Percentiles rank a stretch among this genome's conserved stretches.
phyloP scores from a whole-genome alignment of 1,140 invertebrate species.

The Drosophila mayri region DNA sequence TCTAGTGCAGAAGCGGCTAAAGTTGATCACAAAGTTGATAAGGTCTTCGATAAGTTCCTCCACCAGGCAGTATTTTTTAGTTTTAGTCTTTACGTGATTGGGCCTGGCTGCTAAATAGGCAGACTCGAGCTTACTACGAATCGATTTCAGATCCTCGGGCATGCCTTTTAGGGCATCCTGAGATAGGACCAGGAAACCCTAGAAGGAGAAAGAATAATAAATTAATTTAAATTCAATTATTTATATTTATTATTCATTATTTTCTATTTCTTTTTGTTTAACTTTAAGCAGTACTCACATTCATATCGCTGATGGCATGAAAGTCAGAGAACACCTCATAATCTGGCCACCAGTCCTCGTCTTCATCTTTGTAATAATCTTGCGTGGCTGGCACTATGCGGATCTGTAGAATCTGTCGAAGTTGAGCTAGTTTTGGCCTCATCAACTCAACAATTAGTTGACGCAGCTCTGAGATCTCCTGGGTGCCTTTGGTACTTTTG shows the following conservation, averaged over 20 bases:
- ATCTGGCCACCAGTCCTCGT: constrained; percentile 55
- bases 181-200: constrained; percentile 38
- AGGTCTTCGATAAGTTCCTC: constrained; percentile 40
- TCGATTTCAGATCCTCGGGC: constrained; percentile 28
- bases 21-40: constrained; percentile 22
- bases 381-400: constrained; percentile 19
- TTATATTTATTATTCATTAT: too few species aligned
- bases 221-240: too few species aligned
- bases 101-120: constrained; percentile 14
- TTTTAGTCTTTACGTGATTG: not conserved
- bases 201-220: not conserved
- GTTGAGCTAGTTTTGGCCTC: constrained; percentile 17
- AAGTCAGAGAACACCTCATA: constrained; percentile 27
- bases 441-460: constrained; percentile 41
- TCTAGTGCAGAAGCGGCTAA: constrained; percentile 16
- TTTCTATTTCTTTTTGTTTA: too few species aligned
- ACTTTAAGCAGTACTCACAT: constrained; percentile 22
- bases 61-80: constrained; percentile 12
- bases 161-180: constrained; percentile 22
- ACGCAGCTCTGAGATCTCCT: constrained; percentile 11
- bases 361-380: constrained; percentile 13
- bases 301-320: constrained; percentile 52
- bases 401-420: constrained; percentile 16
- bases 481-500: not conserved
- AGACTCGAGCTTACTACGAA: constrained; percentile 17